Base-by-base conservation (phyloP, 2,113 vertebrate species). In the Menidia beryllina region DNA sequence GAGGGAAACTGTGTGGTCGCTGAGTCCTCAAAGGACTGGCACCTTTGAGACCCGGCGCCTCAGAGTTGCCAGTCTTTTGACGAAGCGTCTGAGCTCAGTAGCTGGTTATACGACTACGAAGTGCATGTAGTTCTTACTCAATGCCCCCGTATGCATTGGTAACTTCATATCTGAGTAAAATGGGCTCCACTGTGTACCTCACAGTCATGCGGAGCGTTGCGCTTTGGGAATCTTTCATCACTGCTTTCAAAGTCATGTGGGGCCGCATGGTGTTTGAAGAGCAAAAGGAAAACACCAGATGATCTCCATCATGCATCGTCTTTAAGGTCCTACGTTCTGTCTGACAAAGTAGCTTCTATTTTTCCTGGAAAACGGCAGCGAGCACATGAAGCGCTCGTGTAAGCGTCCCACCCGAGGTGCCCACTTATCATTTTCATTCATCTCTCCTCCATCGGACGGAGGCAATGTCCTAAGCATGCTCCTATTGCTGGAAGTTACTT, bases 331-430 rank as follows among this genome's bases (percentile, higher is more conserved):
- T n/a, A n/a, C 51, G 13, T 9, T 24, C 9, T n/a, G 13, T 39
- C 26, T 27, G 52, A 61, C 41, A 72, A 59, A 34, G 60, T 71
- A 78, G 75, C 61, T 57, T 81, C 59, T 86, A 84, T 90, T 82
- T 81, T 81, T 77, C 62, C 64, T 62, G 66, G 67, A 72, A 62
- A 68, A 63, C 52, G 49, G 34, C 34, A 65, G 30, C 47, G 52
- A 78, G 65, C 57, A 59, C 6, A 12, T 21, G 7, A 26, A 51
- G 20, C 50, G 43, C 12, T 69, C 63, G 34, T 55, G 51, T 53
- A 24, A 25, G 20, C 48, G 36, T 20, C 11, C 15, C 9, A 26
- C n/a, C 6, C 8, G 19, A 41, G 30, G 36, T 52, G 53, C 45
- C n/a, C 25, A 49, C 12, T 9, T 62, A 7, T 36, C 11, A 24